A percentile compares a stretch with the other conserved stretches of the same genome.
Evolutionary conservation across 2,113 vertebrate species (phyloP).

Genomic region (Nipponia nippon): DNA sequence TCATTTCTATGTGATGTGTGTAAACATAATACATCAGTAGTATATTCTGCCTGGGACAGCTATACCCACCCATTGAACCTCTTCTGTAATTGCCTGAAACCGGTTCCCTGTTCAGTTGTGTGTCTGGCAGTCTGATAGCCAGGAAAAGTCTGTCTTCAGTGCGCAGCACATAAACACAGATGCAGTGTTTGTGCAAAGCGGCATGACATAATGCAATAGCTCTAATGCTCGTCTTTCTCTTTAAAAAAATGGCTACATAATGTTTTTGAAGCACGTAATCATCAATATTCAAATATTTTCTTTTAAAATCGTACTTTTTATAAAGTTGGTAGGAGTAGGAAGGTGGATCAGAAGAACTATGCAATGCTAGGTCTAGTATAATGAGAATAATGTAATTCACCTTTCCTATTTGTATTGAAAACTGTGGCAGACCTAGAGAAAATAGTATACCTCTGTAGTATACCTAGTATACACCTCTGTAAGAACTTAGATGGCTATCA

Average conservation of each 20-base stretch:
- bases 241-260: background rate
- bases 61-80: background rate
- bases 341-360: background rate
- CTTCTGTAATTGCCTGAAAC: background rate
- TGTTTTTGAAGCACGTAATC: background rate
- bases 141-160: background rate
- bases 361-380: background rate
- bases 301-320: background rate
- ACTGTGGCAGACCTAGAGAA: background rate
- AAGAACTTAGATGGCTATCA: background rate
- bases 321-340: background rate
- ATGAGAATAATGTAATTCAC: background rate
- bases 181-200: background rate
- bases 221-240: background rate
- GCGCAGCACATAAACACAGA: accelerated
- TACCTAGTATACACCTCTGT: background rate
- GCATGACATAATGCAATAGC: background rate
- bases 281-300: background rate
- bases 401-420: background rate
- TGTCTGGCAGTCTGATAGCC: background rate
- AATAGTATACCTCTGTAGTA: background rate
- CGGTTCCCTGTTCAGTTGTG: background rate
- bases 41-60: background rate
- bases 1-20: background rate
- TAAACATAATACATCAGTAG: background rate